Evolutionary conservation across 2,888 invertebrate species (phyloP), one percentile per base, ranked within the genome.

Genomic region (Andrena praecox): DNA sequence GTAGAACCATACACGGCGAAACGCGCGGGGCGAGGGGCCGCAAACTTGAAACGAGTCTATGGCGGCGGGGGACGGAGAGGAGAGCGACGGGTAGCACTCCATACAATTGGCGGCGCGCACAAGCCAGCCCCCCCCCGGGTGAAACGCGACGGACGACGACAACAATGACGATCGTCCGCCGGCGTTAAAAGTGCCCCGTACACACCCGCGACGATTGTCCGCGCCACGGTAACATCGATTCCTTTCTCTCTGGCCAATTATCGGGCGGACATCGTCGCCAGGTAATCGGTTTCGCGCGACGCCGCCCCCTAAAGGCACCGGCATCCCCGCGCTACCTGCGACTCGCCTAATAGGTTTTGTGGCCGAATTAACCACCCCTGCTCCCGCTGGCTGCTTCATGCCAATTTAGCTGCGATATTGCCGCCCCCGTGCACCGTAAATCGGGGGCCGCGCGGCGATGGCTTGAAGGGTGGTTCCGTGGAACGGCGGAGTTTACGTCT

Each of bases 161-260:
- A 77, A 83, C 82, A 84, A 84, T 82, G 83, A 84, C 83, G 81
- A 76, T 63, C 76, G 81, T 72, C 69, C 80, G 80, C 62, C 62
- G 59, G 59, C 74, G 80, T 75, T 80, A 72, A 80, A 80, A 82
- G 81, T 70, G 33, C 80, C 80, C 75, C 27, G 67, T 72, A 35
- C 76, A 35, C 76, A 56, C 67, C 42, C 50, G 50, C 72, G 73
- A 71, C 81, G 66, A 84, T 82, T 78, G 84, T 72, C 73, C 80
- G 56, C 54, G 42, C 60, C 70, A 16, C 16, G 74, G 50, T 75
- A 85, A 82, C 85, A 85, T 85, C 85, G 85, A 85, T 82, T 75
- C 85, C 80, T 85, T 82, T 80, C 70, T 75, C 69, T 66, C 75
- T 27, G 71, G 62, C 74, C 85, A 85, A 85, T 85, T 80, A 85